Evolutionary conservation across 1,140 invertebrate species (phyloP), one percentile per base, ranked within the genome.

Genomic region (Planococcus citri): DNA sequence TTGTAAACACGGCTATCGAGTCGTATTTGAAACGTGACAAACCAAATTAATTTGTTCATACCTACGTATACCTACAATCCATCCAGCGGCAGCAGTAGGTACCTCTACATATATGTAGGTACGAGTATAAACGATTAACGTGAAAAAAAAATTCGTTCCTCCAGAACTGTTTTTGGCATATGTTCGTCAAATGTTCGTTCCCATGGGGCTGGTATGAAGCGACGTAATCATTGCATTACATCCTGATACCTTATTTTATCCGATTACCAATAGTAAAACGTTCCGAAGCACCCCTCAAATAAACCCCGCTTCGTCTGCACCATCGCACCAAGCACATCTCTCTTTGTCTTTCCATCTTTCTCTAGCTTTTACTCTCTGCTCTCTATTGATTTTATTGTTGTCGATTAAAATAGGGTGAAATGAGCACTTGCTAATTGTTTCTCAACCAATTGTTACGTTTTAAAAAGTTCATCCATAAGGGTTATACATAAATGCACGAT

Each of bases 381-480:
- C n/a, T 3, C 6, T 51, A 51, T 51, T 51, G 41, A 51, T 51
- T 51, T 51, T 51, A 51, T 51, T n/a, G 41, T n/a, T 51, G 41
- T 51, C 41, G 41, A 51, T 51, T 51, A 51, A 51, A 51, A 51
- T 51, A n/a, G 41, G 41, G 41, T 51, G 41, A 51, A 51, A 51
- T 51, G 41, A 51, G 17, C 41, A 51, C 41, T 51, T 51, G 41
- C 41, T 51, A 51, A 51, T 51, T 51, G 41, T 51, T 51, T 51
- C 41, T 51, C 41, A 51, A 51, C 41, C 41, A 17, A 51, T 51
- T 51, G 41, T 20, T 51, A 51, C 41, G 41, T 51, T 33, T 33
- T 33, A 33, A 20, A 6, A 51, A 51, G 10, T 51, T 51, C 41
- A 17, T 17, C 41, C 41, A n/a, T 33, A 51, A 51, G 41, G 41